Evolutionary conservation across 2,888 invertebrate species (phyloP), one percentile per base, ranked within the genome.

Genomic region (Sinodicranocentrus sp.): DNA sequence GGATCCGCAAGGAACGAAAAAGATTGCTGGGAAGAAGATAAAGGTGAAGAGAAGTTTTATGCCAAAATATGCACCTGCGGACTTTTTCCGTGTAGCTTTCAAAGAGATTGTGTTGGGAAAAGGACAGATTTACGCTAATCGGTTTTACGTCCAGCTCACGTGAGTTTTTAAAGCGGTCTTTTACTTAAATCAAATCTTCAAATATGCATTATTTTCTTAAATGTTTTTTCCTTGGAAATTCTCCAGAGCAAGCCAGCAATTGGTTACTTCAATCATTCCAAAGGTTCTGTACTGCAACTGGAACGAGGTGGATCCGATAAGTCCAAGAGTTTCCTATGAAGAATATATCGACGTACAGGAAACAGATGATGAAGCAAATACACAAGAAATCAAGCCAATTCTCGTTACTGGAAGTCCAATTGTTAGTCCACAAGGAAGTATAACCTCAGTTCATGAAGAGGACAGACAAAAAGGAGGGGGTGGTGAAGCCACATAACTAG

Each of bases 71-170:
- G 25, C 65, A 19, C 43, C 26, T 0, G 6, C 23, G 17, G 82
- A 82, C 59, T 82, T 82, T 82, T 82, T 73, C 17, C 52, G 73
- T 0, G 73, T 82, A 15, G 52, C 33, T n/a, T 82, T 48, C 44
- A 19, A 33, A 15, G 73, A 63, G n/a, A 17, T 39, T 44, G 43
- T 48, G 39, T 52, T 10, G 8, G 13, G 21, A 10, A 48, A 79
- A 1, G 54, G 10, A 2, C 48, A 73, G 21, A 73, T 82, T 43
- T 21, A 26, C 0, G 48, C 72, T 1, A 54, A 67, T 26, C 52
- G 25, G 21, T 79, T 25, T 25, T 44, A n/a, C 63, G 21, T 79
- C 23, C 13, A 15, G 3, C n/a, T 77, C 0, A 23, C 26, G 77
- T 77, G 26, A 76, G 26, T 10, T n/a, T 13, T 3, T 5, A 10